These are phyloP conservation scores for Noctua janthe DNA, from an alignment of 2,888 invertebrate species.

Conservation along the genomic window DNA sequence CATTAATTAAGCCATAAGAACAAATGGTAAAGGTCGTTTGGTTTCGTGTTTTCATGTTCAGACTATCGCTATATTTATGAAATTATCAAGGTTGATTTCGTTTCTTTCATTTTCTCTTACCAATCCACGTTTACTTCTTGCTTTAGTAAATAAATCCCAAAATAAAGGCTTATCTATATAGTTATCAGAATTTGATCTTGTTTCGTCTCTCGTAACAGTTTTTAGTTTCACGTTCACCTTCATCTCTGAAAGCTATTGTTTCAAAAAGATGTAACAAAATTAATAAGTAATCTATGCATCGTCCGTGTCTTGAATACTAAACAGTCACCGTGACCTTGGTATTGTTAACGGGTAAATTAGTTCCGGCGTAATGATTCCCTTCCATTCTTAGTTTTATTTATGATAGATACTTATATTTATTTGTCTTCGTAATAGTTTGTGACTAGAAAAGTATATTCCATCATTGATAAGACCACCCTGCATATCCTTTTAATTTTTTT, in stretches of 20 bases:
- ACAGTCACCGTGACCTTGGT: conserved; percentile 63
- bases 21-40: conserved; percentile 46
- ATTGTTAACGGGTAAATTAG: conserved; percentile 68
- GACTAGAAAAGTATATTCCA: conserved; percentile 17
- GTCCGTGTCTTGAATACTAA: conserved; percentile 65
- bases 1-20: conserved; percentile 62
- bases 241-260: conserved; percentile 50
- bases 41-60: conserved; percentile 36
- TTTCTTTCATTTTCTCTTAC: conserved; percentile 4
- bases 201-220: not conserved
- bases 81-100: conserved; percentile 38
- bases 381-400: conserved; percentile 58
- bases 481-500: not conserved
- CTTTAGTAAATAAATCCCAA: not conserved
- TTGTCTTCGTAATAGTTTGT: conserved; percentile 18
- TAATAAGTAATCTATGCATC: conserved; percentile 62
- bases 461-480: not conserved
- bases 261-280: conserved; percentile 52
- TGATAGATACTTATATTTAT: conserved; percentile 42
- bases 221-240: conserved; percentile 31
- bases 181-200: not conserved
- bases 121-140: not conserved
- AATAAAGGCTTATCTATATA: not conserved
- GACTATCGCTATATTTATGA: conserved; percentile 11
- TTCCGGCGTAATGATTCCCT: conserved; percentile 66